phyloP scores from a whole-genome alignment of 2,113 vertebrate genomes.

The Struthio camelus region DNA sequence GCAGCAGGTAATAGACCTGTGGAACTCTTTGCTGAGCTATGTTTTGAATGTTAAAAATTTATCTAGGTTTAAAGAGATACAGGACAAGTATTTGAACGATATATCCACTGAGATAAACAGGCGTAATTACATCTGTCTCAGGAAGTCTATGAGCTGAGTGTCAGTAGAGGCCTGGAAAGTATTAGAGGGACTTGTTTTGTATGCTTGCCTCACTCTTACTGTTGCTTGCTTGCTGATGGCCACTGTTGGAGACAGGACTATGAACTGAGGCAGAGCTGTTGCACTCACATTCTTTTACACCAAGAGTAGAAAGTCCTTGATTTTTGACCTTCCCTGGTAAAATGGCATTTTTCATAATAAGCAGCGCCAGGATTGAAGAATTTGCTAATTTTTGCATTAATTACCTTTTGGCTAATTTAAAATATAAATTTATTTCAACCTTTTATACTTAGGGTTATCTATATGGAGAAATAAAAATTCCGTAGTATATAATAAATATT shows the following conservation, averaged over 20 bases:
- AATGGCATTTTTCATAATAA: not conserved
- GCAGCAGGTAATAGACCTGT: not conserved
- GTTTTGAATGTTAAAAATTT: not conserved
- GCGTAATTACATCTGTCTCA: not conserved
- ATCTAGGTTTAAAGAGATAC: not conserved
- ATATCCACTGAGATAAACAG: not conserved
- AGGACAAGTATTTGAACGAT: not conserved
- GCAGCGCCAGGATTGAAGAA: not conserved
- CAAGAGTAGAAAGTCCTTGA: not conserved
- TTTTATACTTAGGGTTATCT: not conserved
- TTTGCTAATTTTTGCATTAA: not conserved
- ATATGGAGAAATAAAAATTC: accelerated
- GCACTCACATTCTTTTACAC: not conserved
- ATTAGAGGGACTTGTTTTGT: not conserved
- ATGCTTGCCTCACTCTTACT: not conserved
- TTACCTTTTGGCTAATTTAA: not conserved
- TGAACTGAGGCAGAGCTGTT: not conserved
- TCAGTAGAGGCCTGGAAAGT: not conserved
- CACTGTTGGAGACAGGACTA: not conserved
- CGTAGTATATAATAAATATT: not conserved
- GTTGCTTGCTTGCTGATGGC: not conserved
- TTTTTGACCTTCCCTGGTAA: not conserved
- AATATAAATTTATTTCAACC: not conserved
- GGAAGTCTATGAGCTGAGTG: not conserved
- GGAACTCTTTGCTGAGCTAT: not conserved